phyloP scores from a whole-genome alignment of 1,140 invertebrate genomes.

The Ridgeia piscesae region DNA sequence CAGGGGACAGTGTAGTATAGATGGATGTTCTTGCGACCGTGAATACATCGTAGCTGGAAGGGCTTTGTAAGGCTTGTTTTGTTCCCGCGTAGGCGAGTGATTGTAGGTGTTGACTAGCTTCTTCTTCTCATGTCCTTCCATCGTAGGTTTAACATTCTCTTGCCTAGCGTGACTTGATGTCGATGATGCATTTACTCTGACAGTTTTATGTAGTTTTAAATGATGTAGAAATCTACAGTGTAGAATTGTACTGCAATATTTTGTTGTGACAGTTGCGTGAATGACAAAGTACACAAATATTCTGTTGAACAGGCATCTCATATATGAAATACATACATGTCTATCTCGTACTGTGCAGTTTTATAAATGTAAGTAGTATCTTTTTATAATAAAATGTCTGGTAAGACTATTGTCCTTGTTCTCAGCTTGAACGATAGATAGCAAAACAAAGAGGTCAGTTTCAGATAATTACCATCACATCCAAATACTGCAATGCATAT shows the following conservation, averaged over 20 bases:
- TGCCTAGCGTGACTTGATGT: neutral
- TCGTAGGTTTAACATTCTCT: neutral
- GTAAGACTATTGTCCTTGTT: neutral
- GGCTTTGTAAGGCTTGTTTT: neutral
- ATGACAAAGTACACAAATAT: neutral
- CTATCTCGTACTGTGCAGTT: neutral
- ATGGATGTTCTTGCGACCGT: neutral
- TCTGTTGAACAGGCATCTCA: neutral
- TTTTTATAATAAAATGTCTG: neutral
- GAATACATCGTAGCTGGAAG: neutral
- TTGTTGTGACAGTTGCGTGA: neutral
- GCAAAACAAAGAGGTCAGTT: neutral
- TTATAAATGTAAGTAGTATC: constrained; percentile 1
- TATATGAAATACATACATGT: constrained; percentile 5
- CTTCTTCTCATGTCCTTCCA: too few relatives aligned
- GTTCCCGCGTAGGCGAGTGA: neutral
- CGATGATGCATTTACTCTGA: neutral
- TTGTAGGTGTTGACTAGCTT: neutral
- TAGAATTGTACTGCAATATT: neutral
- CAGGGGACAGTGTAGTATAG: neutral
- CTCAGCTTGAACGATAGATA: neutral
- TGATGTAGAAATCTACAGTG: neutral
- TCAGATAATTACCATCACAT: neutral
- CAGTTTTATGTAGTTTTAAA: neutral
- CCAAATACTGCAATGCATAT: too few relatives aligned